Evolutionary conservation across 2,113 vertebrate genomes (phyloP).

Genomic region (Stegostoma tigrinum): DNA sequence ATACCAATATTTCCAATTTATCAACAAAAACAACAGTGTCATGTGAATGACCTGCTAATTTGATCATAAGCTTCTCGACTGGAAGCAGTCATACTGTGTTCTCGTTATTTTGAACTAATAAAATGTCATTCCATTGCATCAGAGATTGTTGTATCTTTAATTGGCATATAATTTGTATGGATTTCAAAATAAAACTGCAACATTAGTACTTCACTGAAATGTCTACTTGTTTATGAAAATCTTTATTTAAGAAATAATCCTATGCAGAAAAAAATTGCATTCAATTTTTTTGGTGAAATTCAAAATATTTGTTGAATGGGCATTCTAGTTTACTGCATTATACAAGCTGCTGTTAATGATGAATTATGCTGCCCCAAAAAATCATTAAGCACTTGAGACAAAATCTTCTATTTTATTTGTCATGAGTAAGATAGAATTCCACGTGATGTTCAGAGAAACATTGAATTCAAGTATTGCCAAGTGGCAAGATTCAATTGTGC

Average conservation of each 20-base stretch:
- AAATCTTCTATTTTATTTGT: too few relatives aligned
- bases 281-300: too few relatives aligned
- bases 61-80: neutral
- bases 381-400: too few relatives aligned
- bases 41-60: neutral
- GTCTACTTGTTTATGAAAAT: neutral
- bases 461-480: too few relatives aligned
- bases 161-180: neutral
- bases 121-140: conserved; percentile 4
- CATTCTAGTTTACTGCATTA: too few relatives aligned
- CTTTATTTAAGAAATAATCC: neutral
- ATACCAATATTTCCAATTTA: neutral
- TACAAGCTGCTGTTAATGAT: too few relatives aligned
- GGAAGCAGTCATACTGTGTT: neutral
- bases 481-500: too few relatives aligned
- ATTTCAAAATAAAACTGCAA: neutral
- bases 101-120: neutral
- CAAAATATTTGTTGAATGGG: too few relatives aligned
- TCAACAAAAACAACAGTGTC: neutral
- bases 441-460: too few relatives aligned
- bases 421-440: too few relatives aligned
- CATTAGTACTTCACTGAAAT: neutral
- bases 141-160: neutral
- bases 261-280: neutral
- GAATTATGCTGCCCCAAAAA: too few relatives aligned